phyloP scores from a whole-genome alignment of 2,113 vertebrate genomes.

The Strix aluco region DNA sequence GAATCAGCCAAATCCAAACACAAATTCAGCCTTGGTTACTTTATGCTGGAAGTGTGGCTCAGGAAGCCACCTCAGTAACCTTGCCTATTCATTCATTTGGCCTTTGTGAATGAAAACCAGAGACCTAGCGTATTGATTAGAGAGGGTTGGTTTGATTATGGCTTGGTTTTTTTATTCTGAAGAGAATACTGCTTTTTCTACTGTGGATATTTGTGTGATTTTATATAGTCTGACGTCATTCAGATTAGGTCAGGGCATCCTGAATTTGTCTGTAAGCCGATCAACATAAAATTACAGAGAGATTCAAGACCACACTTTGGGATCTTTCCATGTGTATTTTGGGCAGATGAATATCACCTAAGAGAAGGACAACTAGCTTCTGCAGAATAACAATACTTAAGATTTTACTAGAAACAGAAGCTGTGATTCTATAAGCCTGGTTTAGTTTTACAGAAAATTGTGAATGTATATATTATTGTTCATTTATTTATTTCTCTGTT shows the following conservation, averaged over 20 bases:
- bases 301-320: neutral
- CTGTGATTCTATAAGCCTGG: neutral
- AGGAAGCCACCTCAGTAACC: neutral
- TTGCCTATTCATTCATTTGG: neutral
- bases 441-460: neutral
- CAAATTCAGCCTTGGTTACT: neutral
- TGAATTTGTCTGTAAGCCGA: neutral
- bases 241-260: slow-evolving; percentile 14
- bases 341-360: neutral
- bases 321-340: neutral
- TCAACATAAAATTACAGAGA: neutral
- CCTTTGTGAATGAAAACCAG: slow-evolving; percentile 30
- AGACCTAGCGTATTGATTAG: neutral
- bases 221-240: neutral
- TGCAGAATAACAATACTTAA: neutral
- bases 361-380: neutral
- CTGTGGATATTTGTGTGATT: neutral
- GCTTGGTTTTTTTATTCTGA: neutral
- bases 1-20: slow-evolving; percentile 14
- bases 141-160: neutral
- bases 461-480: neutral
- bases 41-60: neutral
- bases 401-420: neutral
- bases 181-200: neutral
- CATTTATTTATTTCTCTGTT: neutral